phyloP scores from a whole-genome alignment of 2,888 invertebrate species.

The Eulithis testata region DNA sequence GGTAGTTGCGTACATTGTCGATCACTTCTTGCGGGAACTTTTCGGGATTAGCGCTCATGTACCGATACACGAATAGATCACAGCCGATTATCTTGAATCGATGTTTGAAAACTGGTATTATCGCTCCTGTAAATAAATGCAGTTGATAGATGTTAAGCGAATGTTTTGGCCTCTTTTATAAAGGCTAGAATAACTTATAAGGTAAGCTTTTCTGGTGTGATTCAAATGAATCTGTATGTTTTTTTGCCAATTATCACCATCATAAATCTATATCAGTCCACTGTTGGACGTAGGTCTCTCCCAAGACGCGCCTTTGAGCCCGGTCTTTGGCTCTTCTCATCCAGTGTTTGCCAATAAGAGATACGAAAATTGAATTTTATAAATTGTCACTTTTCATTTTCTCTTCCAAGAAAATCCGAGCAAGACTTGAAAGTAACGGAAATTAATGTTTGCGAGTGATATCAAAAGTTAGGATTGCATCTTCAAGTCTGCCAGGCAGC shows the following conservation, averaged over 20 bases:
- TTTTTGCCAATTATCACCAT: too few species aligned
- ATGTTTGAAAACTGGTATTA: constrained; percentile 89
- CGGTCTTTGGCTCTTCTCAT: too few species aligned
- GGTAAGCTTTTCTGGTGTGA: neutral
- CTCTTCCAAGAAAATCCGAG: constrained; percentile 7
- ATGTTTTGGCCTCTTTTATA: too few species aligned
- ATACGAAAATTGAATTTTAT: too few species aligned
- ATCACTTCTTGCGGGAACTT: constrained; percentile 88
- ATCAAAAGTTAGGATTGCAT: constrained; percentile 31
- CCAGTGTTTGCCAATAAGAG: too few species aligned
- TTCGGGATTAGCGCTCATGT: constrained; percentile 88
- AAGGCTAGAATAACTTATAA: too few species aligned
- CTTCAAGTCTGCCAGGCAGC: constrained; percentile 23
- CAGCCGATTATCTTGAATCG: constrained; percentile 91
- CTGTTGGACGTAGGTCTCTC: too few species aligned
- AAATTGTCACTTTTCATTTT: constrained; percentile 1
- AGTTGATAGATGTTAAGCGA: neutral
- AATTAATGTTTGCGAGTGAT: constrained; percentile 31
- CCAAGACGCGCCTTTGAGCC: too few species aligned
- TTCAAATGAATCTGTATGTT: too few species aligned
- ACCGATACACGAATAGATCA: constrained; percentile 91
- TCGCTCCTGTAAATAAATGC: constrained; percentile 74
- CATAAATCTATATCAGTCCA: too few species aligned
- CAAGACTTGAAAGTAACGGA: constrained; percentile 24
- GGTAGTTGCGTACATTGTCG: constrained; percentile 88